Percentiles rank a stretch among this genome's conserved stretches.
phyloP scores from a whole-genome alignment of 2,888 invertebrate species.

The Strigamia transsilvanica region DNA sequence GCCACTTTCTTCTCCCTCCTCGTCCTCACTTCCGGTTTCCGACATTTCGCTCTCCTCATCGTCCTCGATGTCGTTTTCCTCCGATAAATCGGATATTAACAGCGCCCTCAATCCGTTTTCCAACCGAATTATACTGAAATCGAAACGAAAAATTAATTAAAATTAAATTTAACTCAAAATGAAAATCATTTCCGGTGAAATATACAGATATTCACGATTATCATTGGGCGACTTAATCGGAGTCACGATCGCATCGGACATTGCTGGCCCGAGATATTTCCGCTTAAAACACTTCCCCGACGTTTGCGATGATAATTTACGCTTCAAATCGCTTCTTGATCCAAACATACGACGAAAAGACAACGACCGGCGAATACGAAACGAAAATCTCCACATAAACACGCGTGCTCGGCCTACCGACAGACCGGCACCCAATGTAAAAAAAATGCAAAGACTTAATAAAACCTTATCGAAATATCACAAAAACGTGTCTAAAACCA shows the following conservation, averaged over 20 bases:
- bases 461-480: too few species aligned
- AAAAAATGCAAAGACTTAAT: not conserved
- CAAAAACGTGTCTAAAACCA: too few species aligned
- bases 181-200: not conserved
- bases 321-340: not conserved
- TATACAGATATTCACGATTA: constrained; percentile 54
- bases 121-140: constrained; percentile 53
- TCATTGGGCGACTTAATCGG: constrained; percentile 55
- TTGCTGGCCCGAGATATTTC: not conserved
- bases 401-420: not conserved
- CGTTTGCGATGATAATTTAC: not conserved
- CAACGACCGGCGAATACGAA: not conserved
- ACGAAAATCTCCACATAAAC: not conserved
- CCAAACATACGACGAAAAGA: not conserved
- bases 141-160: not conserved
- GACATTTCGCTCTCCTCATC: constrained; percentile 51
- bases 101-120: constrained; percentile 55
- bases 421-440: not conserved
- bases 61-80: not conserved
- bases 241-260: not conserved
- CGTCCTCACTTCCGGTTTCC: constrained; percentile 37
- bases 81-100: constrained; percentile 53
- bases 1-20: constrained; percentile 44
- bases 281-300: not conserved
- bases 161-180: not conserved